These are phyloP conservation scores for Baryphthengus martii DNA, from an alignment of 2,113 vertebrate species.

Conservation along the genomic window DNA sequence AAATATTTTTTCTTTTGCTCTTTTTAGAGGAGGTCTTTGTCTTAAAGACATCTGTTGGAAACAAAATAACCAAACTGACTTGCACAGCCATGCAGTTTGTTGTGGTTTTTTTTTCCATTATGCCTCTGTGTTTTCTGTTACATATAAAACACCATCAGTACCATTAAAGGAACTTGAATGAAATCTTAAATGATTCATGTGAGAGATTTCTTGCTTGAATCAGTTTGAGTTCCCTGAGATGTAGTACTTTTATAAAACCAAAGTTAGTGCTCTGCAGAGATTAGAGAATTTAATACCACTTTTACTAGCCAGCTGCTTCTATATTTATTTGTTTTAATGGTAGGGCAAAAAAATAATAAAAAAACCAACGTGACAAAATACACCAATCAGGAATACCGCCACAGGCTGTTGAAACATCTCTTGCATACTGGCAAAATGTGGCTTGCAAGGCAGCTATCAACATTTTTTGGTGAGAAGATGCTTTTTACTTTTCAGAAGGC, in stretches of 20 bases:
- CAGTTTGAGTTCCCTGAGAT: not conserved
- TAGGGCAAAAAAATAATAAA: not conserved
- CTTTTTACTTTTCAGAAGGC: not conserved
- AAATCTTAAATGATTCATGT: not conserved
- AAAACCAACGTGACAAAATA: not conserved
- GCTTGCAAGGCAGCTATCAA: not conserved
- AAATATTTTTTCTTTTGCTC: not conserved
- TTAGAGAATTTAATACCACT: not conserved
- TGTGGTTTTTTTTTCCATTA: not conserved
- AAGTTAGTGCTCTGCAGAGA: not conserved
- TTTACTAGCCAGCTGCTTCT: not conserved
- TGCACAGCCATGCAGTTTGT: not conserved
- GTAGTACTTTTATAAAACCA: not conserved
- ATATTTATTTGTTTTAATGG: not conserved
- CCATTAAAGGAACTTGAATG: not conserved
- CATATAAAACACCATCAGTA: not conserved
- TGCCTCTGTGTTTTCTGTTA: not conserved
- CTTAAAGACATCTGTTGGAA: slow-evolving; percentile 41
- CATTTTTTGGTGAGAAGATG: not conserved
- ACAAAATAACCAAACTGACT: slow-evolving; percentile 23
- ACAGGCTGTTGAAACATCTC: not conserved
- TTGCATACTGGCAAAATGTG: not conserved
- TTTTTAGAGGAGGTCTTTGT: slow-evolving; percentile 32
- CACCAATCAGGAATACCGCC: not conserved
- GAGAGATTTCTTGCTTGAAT: not conserved